Evolutionary conservation across 2,113 vertebrate genomes (phyloP).

Genomic region (Dasyornis broadbenti): DNA sequence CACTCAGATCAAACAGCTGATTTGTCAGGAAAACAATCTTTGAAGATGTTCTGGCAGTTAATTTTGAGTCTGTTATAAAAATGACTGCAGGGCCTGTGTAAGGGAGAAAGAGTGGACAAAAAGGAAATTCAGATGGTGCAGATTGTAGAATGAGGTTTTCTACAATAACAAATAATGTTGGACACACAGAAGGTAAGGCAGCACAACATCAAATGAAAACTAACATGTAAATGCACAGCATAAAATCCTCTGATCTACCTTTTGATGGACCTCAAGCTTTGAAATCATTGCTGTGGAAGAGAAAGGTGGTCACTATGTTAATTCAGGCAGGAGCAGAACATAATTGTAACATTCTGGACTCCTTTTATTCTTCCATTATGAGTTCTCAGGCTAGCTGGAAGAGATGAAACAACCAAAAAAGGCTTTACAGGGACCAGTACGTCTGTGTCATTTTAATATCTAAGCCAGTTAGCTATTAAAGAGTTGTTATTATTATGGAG

Average conservation of each 20-base stretch:
- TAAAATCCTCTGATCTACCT: background rate
- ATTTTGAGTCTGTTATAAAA: background rate
- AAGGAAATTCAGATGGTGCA: background rate
- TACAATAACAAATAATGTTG: background rate
- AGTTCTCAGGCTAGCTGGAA: background rate
- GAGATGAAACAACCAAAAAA: background rate
- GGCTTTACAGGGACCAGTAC: background rate
- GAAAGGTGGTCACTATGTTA: background rate
- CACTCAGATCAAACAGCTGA: background rate
- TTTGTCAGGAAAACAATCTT: background rate
- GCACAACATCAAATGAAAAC: background rate
- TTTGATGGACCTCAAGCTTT: background rate
- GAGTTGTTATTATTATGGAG: background rate
- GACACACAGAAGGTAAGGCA: background rate
- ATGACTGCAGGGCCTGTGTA: background rate
- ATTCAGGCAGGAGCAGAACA: background rate
- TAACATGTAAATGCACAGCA: background rate
- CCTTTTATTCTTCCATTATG: background rate
- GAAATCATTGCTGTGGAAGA: background rate
- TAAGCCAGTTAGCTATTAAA: background rate
- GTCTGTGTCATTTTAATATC: background rate
- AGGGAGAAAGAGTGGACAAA: background rate
- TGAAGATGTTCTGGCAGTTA: background rate
- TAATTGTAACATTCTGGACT: background rate
- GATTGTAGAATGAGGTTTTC: background rate